Conservation (phyloP, 1,140 invertebrate genomes). For the Megathymus violae region DNA sequence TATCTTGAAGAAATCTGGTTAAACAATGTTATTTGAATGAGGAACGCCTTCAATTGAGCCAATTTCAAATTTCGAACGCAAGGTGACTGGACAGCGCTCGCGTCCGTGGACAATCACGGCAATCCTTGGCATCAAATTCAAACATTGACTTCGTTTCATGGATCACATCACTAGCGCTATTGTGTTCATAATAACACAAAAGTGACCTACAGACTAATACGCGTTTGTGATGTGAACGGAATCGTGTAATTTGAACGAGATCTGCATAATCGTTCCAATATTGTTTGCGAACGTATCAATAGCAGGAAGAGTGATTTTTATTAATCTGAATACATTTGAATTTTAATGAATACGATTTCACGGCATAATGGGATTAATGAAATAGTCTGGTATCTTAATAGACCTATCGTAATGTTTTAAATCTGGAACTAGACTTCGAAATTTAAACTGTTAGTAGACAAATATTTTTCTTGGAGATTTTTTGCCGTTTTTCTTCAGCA, state of each 20-base stretch:
- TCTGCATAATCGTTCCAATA: constrained; percentile 22
- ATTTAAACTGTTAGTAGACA: too few species aligned
- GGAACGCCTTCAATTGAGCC: constrained; percentile 47
- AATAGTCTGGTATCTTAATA: too few species aligned
- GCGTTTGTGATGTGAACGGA: constrained; percentile 38
- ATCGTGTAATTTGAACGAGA: constrained; percentile 26
- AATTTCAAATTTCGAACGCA: constrained; percentile 55
- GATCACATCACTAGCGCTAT: constrained; percentile 69
- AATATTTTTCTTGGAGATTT: too few species aligned
- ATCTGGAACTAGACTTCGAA: too few species aligned
- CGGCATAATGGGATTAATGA: background rate
- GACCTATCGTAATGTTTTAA: too few species aligned
- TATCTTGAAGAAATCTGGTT: too few species aligned
- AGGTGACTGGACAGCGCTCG: constrained; percentile 55
- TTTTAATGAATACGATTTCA: background rate
- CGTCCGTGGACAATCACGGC: constrained; percentile 58
- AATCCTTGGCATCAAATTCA: constrained; percentile 66
- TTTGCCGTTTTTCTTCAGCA: too few species aligned
- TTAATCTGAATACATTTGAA: constrained; percentile 15
- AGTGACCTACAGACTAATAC: constrained; percentile 57
- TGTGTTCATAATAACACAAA: constrained; percentile 57
- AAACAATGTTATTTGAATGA: too few species aligned
- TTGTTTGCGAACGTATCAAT: constrained; percentile 28
- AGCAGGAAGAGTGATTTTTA: constrained; percentile 24
- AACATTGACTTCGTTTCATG: constrained; percentile 56